phyloP scores from a whole-genome alignment of 2,113 vertebrate species.

The Taxidea taxus region DNA sequence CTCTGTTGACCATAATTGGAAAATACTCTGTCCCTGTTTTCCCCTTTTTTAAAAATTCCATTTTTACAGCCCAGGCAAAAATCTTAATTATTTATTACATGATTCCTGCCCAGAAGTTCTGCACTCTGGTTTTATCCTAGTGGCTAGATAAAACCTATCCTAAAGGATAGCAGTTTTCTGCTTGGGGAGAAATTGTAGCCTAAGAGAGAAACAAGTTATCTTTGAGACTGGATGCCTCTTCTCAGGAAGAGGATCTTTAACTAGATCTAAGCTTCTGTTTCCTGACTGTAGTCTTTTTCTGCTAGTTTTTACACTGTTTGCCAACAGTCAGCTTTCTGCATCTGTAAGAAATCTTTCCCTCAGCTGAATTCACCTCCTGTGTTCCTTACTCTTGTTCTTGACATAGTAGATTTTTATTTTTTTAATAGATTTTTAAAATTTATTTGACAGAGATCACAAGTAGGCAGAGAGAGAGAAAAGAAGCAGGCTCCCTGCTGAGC shows the following conservation, averaged over 20 bases:
- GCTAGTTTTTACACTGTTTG: not conserved
- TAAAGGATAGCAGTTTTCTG: not conserved
- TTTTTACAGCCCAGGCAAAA: not conserved
- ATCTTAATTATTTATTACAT: not conserved
- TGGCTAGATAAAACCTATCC: not conserved
- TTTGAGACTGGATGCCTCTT: not conserved
- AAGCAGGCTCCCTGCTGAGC: too few species aligned
- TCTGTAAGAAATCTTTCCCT: slow-evolving; percentile 4
- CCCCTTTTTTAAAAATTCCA: not conserved
- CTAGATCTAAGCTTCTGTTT: not conserved
- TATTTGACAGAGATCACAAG: too few species aligned
- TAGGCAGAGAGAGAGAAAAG: too few species aligned
- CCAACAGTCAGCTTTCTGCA: not conserved
- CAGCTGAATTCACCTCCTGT: not conserved
- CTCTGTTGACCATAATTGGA: not conserved
- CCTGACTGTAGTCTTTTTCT: not conserved
- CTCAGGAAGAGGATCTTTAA: not conserved
- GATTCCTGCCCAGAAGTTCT: not conserved
- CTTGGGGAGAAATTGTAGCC: not conserved
- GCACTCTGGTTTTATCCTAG: not conserved
- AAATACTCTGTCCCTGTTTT: not conserved
- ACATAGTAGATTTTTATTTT: too few species aligned
- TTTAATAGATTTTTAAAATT: too few species aligned
- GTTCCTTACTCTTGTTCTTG: not conserved
- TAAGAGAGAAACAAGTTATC: not conserved